Base-by-base conservation (phyloP, 2,888 invertebrate genomes). In the Erebia epiphron region DNA sequence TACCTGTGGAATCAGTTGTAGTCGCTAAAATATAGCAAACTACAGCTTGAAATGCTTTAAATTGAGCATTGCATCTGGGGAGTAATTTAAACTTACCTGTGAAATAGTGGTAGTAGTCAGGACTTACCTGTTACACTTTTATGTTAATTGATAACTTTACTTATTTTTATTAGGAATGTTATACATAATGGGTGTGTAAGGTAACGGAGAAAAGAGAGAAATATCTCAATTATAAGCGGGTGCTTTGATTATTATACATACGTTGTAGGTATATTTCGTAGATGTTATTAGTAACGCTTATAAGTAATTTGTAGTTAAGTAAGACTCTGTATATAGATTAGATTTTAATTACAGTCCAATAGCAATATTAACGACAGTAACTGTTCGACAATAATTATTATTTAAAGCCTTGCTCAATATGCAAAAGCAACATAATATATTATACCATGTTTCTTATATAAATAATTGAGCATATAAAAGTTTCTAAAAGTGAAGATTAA, bases 211-310 rank as follows among this genome's bases (percentile, higher is more conserved):
- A 57, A 10, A 21, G 3, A 57, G 13, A 57, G 11, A 57, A n/a
- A 16, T n/a, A n/a, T 1, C n/a, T 16, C 35, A 16, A 60, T 10
- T 60, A 16, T 16, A 16, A 2, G 26, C 21, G 26, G 62, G 62
- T 62, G 62, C 62, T 62, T 43, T 43, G 16, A 62, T 26, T 21
- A 46, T 43, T 43, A 43, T 11, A 21, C 14, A 14, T 62, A 46
- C 13, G 14, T 21, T 62, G 62, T 61, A 35, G 35, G 35, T 35
- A 61, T 18, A 61, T 49, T 21, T 49, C 49, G 62, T 49, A 62
- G 49, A 49, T 21, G 21, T 49, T 49, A 18, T 18, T 3, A 18
- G 2, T 18, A 11, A 10, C 16, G 54, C 16, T 52, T 1, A 52
- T 52, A 52, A 54, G 9, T 54, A 10, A 54, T 10, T 54, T 54